Conservation (phyloP, 2,888 invertebrate genomes). For the Scotopteryx bipunctaria region DNA sequence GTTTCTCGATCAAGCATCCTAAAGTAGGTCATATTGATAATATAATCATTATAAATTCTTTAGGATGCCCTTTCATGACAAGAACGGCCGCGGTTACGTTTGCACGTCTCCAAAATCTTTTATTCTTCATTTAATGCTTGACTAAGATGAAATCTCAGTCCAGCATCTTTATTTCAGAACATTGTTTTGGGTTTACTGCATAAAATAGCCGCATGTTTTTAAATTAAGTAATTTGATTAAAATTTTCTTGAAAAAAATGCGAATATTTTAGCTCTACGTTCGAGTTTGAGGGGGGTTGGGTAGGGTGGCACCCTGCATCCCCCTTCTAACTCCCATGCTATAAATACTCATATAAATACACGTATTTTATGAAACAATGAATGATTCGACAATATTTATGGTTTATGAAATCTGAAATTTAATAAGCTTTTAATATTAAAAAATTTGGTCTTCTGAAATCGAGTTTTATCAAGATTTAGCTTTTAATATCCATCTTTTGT, state of each 20-base stretch:
- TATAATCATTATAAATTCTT: no score
- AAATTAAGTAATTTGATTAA: slow-evolving; percentile 28
- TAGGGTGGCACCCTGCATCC: slow-evolving; percentile 23
- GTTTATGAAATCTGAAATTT: slow-evolving; percentile 10
- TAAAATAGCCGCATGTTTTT: slow-evolving; percentile 23
- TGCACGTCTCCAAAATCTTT: no score
- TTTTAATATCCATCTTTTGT: no score
- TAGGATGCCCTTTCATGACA: no score
- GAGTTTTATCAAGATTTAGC: neutral
- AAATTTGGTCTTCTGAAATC: neutral
- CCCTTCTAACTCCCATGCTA: slow-evolving; percentile 25
- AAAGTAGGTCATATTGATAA: no score
- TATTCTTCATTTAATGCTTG: no score
- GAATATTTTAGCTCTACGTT: slow-evolving; percentile 29
- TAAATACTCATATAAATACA: slow-evolving; percentile 28
- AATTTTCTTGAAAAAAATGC: slow-evolving; percentile 23
- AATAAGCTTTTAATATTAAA: slow-evolving; percentile 1
- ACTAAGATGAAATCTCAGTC: neutral
- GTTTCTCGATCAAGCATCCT: no score
- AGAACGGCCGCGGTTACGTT: no score
- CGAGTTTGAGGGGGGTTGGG: slow-evolving; percentile 21
- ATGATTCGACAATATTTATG: slow-evolving; percentile 17
- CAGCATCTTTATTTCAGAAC: slow-evolving; percentile 1
- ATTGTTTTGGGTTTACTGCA: slow-evolving; percentile 19
- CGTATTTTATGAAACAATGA: slow-evolving; percentile 22